Percentiles rank a stretch among this genome's conserved stretches.
Evolutionary conservation across 2,797 vertebrate genomes (phyloP).

Genomic region (Tamandua tetradactyla): DNA sequence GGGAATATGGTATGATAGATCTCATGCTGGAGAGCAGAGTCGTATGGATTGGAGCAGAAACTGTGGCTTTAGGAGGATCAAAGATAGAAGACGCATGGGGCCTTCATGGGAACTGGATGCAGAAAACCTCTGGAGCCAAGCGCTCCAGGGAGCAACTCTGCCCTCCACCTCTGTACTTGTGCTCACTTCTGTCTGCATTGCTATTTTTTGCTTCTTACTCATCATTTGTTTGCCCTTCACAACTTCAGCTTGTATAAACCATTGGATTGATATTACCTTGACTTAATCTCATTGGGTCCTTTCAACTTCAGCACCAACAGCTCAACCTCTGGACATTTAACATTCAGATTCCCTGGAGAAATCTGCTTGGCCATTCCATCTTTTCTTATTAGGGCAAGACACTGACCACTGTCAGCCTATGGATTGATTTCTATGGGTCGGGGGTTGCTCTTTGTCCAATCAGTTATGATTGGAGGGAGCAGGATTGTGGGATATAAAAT

Average conservation of each 20-base stretch:
- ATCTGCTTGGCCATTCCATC: background rate
- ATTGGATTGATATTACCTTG: background rate
- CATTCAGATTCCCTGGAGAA: background rate
- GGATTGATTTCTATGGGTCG: background rate
- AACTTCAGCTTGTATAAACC: background rate
- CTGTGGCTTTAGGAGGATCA: background rate
- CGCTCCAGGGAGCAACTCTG: background rate
- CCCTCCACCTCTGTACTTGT: background rate
- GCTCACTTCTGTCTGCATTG: background rate
- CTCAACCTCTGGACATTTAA: background rate
- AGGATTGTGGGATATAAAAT: background rate
- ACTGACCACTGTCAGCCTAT: background rate
- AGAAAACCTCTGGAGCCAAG: background rate
- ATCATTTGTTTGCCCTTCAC: background rate
- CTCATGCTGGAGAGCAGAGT: background rate
- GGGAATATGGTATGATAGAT: background rate
- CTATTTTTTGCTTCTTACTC: background rate
- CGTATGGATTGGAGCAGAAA: background rate
- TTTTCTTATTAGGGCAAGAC: background rate
- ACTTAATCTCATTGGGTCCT: background rate
- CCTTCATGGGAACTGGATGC: rapidly evolving
- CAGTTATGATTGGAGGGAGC: background rate
- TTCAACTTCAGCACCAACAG: background rate
- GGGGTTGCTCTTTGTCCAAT: background rate
- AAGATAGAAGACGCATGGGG: background rate